A percentile compares a stretch with the other conserved stretches of the same genome.
Evolutionary conservation across 2,888 invertebrate genomes (phyloP).

Genomic region (Drosophila cognata): DNA sequence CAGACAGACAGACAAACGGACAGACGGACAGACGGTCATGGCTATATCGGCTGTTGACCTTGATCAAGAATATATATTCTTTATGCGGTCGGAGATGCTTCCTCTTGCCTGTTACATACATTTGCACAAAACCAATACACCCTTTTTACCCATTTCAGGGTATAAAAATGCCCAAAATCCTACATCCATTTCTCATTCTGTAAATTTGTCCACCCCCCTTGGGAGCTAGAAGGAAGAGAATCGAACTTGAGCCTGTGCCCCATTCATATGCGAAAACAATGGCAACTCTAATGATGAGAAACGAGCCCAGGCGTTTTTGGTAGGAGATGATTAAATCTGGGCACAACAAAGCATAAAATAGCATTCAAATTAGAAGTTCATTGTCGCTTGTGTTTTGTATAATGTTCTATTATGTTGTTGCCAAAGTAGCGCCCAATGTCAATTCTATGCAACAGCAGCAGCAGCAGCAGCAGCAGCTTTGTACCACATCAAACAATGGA

Average conservation of each 20-base stretch:
- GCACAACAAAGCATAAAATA: slow-evolving; percentile 72
- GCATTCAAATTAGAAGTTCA: slow-evolving; percentile 78
- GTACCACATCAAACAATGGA: slow-evolving; percentile 63
- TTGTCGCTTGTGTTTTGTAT: slow-evolving; percentile 50
- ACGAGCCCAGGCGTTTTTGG: slow-evolving; percentile 28
- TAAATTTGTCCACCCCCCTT: slow-evolving; percentile 19
- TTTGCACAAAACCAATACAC: too few relatives aligned
- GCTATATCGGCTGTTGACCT: too few relatives aligned
- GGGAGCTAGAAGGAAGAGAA: not conserved
- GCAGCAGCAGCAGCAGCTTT: slow-evolving; percentile 41
- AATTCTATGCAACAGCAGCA: slow-evolving; percentile 13
- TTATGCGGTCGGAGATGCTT: too few relatives aligned
- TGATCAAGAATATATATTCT: too few relatives aligned
- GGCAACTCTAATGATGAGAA: slow-evolving; percentile 73
- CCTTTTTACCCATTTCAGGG: too few relatives aligned
- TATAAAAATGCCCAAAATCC: not conserved
- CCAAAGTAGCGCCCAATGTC: slow-evolving; percentile 61
- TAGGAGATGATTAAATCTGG: slow-evolving; percentile 73
- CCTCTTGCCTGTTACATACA: too few relatives aligned
- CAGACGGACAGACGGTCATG: too few relatives aligned
- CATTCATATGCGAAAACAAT: slow-evolving; percentile 67
- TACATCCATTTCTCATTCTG: not conserved
- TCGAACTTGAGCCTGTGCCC: slow-evolving; percentile 37
- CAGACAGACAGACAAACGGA: too few relatives aligned
- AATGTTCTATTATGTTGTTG: slow-evolving; percentile 53